Base-by-base conservation (phyloP, 2,888 invertebrate genomes). In the Scelioninae gen. 1 region DNA sequence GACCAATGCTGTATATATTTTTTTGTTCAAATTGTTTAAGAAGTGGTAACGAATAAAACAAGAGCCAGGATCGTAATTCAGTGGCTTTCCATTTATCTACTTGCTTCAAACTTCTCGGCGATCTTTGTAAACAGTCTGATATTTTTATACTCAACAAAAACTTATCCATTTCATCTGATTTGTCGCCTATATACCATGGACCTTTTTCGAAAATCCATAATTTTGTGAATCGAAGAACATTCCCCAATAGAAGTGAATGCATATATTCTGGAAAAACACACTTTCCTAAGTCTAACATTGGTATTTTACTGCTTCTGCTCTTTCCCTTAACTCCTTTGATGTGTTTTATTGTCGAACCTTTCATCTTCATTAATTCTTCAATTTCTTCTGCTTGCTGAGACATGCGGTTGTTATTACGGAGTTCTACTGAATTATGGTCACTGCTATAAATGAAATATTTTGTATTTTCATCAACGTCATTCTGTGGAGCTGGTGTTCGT, bases 201-300 rank as follows among this genome's bases (percentile, higher is more conserved):
- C 69, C 69, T 47, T 40, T 29, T 5, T n/a, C 32, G 11, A n/a
- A 47, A 11, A 55, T 7, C 69, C 56, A 56, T 6, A 69, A 9
- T n/a, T 29, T 1, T 4, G 32, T 16, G 5, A 72, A 32, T 32
- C 10, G 45, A 1, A 31, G 32, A 2, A 60, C 58, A 7, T 49
- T 38, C 7, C 69, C 68, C 16, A 68, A 32, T 0, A 68, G n/a
- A 1, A 68, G 5, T 0, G 23, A 62, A 53, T 62, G 72, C 51
- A 72, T 72, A n/a, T 72, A 62, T 62, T 72, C 60, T 1, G 72
- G 62, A 7, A 15, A 43, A 1, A 53, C 32, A 47, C 11, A 60
- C 3, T 4, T 51, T 23, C 60, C 23, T 13, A 71, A 15, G 23
- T 56, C 71, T 15, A 60, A 13, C 29, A 69, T 40, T 0, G 68